Conservation (phyloP, 2,113 vertebrate species). For the Danio rerio region GRCz12tu NC_133177.1:28329501-28330000, state of each 20-base stretch:
- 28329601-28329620: conserved; percentile 4
- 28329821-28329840: not conserved
- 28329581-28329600: not conserved
- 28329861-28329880: not conserved
- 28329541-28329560: too few species aligned
- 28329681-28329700: conserved; percentile 2
- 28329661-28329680: not conserved
- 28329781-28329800: not conserved
- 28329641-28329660: conserved; percentile 13
- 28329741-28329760: conserved; percentile 6
- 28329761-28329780: not conserved
- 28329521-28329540: too few species aligned
- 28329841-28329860: not conserved
- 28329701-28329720: not conserved
- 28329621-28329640: not conserved
- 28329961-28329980: not conserved
- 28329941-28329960: not conserved
- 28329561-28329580: not conserved
- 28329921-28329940: not conserved
- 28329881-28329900: conserved; percentile 1
- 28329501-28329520: too few species aligned
- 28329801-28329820: not conserved
- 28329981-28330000: not conserved
- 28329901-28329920: conserved; percentile 26
- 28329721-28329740: conserved; percentile 36